phyloP scores from a whole-genome alignment of 2,113 vertebrate species.

The Nothobranchius kuhntae region DNA sequence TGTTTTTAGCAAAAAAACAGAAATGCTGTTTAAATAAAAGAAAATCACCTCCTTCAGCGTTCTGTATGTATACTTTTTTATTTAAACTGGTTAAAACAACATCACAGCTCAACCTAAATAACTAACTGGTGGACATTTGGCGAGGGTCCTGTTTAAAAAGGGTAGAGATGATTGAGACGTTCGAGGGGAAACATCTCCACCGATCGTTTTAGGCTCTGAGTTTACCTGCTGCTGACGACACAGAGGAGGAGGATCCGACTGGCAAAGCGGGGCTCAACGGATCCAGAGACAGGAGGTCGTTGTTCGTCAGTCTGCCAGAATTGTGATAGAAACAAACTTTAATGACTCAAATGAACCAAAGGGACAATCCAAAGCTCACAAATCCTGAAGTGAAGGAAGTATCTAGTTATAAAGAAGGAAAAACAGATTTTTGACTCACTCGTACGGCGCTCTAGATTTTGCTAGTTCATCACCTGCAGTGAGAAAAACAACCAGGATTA shows the following conservation, averaged over 20 bases:
- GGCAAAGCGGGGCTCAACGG: constrained; percentile 84
- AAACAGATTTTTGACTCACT: constrained; percentile 81
- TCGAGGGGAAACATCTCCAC: neutral
- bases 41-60: no score
- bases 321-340: neutral
- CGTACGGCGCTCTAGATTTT: constrained; percentile 82
- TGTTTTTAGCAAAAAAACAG: no score
- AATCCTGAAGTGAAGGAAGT: neutral
- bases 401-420: neutral
- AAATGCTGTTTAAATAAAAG: no score
- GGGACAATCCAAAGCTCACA: neutral
- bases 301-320: constrained; percentile 82
- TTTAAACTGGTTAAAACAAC: no score
- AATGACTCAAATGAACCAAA: neutral
- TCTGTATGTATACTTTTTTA: no score
- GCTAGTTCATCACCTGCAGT: constrained; percentile 90
- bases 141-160: no score
- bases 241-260: constrained; percentile 79
- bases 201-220: neutral
- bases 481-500: constrained; percentile 32
- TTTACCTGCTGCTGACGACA: constrained; percentile 86
- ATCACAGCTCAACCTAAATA: no score
- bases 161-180: neutral
- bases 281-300: constrained; percentile 92
- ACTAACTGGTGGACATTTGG: neutral